A percentile compares a stretch with the other conserved stretches of the same genome.
phyloP scores from a whole-genome alignment of 2,113 vertebrate genomes.

The Fulica atra region DNA sequence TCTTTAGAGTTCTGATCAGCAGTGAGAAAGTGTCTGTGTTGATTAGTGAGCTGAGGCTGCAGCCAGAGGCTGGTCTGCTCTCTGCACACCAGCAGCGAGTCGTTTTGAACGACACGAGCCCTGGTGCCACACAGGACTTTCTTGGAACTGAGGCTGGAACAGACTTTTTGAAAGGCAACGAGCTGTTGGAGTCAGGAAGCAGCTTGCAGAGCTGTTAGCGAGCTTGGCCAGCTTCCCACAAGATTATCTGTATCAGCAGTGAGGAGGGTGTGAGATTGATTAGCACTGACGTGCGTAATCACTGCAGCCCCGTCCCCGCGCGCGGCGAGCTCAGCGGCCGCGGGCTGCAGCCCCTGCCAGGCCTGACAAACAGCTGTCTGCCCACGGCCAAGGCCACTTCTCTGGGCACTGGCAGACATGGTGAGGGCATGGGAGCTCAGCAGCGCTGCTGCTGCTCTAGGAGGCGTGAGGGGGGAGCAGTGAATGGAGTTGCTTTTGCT shows the following conservation, averaged over 20 bases:
- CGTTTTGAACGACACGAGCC: background rate
- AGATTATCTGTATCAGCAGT: constrained; percentile 56
- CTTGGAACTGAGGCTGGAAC: constrained; percentile 38
- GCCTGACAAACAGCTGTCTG: constrained; percentile 68
- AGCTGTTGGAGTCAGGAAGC: constrained; percentile 37
- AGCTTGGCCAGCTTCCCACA: constrained; percentile 64
- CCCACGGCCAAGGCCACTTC: constrained; percentile 55
- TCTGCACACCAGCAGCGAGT: background rate
- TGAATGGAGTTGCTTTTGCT: background rate
- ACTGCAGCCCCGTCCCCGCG: constrained; percentile 33
- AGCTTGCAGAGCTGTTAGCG: constrained; percentile 48
- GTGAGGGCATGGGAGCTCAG: constrained; percentile 28
- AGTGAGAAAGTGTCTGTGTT: background rate
- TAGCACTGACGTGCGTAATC: constrained; percentile 61
- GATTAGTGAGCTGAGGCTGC: background rate
- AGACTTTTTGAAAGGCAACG: background rate
- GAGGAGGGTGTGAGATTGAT: constrained; percentile 75
- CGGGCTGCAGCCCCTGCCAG: constrained; percentile 14
- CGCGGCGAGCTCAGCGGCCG: background rate
- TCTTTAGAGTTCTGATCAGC: constrained; percentile 5
- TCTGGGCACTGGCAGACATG: constrained; percentile 25
- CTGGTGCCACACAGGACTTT: background rate
- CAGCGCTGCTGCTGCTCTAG: background rate
- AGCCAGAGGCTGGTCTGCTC: constrained; percentile 4
- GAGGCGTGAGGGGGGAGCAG: background rate